Evolutionary conservation across 2,888 invertebrate genomes (phyloP), one percentile per base, ranked within the genome.

Genomic region (Tetanocera ferruginea): DNA sequence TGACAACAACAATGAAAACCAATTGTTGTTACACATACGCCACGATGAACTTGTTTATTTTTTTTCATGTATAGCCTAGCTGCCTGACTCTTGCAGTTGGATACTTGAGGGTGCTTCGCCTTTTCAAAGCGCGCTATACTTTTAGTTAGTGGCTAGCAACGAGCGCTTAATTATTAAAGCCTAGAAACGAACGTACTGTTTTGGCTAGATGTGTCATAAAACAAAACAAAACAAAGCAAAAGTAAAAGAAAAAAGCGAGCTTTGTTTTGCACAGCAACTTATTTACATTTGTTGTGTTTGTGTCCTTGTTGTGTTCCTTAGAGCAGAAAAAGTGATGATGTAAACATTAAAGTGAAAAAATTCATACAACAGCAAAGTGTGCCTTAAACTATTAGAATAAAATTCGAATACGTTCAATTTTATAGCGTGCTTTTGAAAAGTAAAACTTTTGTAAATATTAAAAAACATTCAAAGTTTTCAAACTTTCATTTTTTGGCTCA

Each of bases 141-240:
- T 55, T 28, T 28, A 55, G 51, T 70, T 31, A 70, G 70, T 51
- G 28, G 51, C 71, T 71, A 71, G 31, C 71, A n/a, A 37, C 71
- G 52, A 51, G 51, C 51, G 25, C 69, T 69, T 2, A 28, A 14
- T 51, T 69, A 28, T 17, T 49, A 28, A 51, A 69, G 17, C 51
- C 23, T 69, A 43, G 69, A 51, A 55, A 71, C 70, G 55, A 25
- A 52, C 25, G n/a, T 14, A 3, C 23, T 31, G 71, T 71, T 55
- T 67, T 67, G 43, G 52, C 55, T 31, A 71, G 11, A 14, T 52
- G 52, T 23, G 8, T 25, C 17, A 49, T 9, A 2, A 43, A 43
- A 43, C 11, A 43, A 43, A 14, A 43, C 11, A 43, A 43, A 43
- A 11, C 31, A 31, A 43, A 43, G n/a, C 43, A 43, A 11, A 43